Evolutionary conservation across 2,888 invertebrate species (phyloP).

Genomic region (Rotaria macrura): DNA sequence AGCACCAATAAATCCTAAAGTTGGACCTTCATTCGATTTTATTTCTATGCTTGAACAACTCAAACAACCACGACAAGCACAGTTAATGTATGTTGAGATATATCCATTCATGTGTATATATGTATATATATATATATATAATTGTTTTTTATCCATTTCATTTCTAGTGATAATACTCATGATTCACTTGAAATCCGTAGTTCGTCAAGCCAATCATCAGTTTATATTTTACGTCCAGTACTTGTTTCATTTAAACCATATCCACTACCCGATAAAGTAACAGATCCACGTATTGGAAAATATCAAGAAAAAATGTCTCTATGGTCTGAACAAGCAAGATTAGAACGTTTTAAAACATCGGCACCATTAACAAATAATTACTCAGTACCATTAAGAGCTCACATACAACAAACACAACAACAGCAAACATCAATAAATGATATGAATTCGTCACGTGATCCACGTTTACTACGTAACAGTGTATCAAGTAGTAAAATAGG

Average conservation of each 20-base stretch:
- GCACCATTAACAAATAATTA: background rate
- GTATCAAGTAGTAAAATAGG: background rate
- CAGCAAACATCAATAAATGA: background rate
- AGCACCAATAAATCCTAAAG: background rate
- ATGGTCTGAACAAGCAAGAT: background rate
- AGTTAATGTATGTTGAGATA: background rate
- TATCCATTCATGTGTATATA: too few species aligned
- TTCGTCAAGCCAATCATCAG: background rate
- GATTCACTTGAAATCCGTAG: conserved; percentile 11
- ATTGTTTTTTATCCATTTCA: background rate
- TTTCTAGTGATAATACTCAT: background rate
- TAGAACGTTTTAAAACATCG: background rate
- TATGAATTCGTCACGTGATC: background rate
- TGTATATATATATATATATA: too few species aligned
- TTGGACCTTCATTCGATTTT: conserved; percentile 13
- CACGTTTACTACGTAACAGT: conserved; percentile 1
- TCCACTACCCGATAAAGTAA: background rate
- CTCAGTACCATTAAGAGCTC: background rate
- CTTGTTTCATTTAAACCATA: background rate
- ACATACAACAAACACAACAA: background rate
- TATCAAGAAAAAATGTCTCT: background rate
- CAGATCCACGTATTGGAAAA: background rate
- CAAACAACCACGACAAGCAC: background rate
- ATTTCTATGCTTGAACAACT: conserved; percentile 4
- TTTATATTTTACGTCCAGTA: background rate